These are phyloP conservation scores for Gadopsis marmoratus DNA, from an alignment of 2,797 vertebrate species.

Conservation along the genomic window DNA sequence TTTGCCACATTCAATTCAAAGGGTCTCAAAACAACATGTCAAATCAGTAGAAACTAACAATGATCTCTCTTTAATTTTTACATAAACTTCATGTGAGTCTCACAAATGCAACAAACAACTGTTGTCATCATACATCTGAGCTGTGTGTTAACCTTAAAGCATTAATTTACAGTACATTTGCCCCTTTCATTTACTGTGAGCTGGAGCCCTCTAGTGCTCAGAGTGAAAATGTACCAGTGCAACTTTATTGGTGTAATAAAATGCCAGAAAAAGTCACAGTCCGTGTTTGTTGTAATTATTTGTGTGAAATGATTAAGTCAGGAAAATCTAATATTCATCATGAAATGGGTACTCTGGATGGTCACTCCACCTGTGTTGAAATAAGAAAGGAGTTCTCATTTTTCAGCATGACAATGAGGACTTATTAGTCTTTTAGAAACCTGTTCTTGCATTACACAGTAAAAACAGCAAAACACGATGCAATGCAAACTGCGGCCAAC, in stretches of 20 bases:
- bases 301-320: not conserved
- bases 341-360: conserved; percentile 87
- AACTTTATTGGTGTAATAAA: not conserved
- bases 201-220: conserved; percentile 65
- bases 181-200: conserved; percentile 38
- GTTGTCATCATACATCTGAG: not conserved
- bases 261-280: not conserved
- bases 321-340: conserved; percentile 79
- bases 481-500: not conserved
- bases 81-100: not conserved
- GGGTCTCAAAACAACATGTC: not conserved
- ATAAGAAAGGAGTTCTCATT: conserved; percentile 5
- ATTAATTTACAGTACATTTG: not conserved
- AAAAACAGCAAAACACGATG: not conserved
- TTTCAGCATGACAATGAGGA: not conserved
- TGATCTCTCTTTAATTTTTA: not conserved
- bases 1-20: not conserved
- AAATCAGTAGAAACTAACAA: not conserved
- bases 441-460: not conserved
- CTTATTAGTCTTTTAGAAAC: not conserved
- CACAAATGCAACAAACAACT: not conserved
- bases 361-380: conserved; percentile 83
- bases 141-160: not conserved
- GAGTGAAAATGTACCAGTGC: not conserved
- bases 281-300: not conserved